A percentile compares a stretch with the other conserved stretches of the same genome.
Conservation (phyloP, 2,113 vertebrate species). For the Brienomyrus longianalis region DNA sequence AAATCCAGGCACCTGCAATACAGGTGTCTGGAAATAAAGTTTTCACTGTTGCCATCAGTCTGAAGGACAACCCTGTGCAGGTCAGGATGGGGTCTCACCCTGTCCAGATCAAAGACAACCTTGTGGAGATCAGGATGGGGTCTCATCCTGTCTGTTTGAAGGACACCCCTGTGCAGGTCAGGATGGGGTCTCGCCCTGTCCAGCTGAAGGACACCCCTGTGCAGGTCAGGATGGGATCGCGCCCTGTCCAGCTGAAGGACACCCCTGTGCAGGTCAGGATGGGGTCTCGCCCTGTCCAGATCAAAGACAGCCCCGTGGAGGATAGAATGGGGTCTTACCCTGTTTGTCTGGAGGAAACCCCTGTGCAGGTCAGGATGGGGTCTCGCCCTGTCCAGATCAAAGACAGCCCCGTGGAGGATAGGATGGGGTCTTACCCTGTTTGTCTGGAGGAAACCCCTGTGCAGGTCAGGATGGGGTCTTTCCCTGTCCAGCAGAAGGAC, state of each 20-base stretch:
- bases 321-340: not conserved
- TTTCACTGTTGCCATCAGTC: not conserved
- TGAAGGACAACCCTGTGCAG: not conserved
- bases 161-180: not conserved
- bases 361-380: not conserved
- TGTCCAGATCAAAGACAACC: conserved; percentile 15
- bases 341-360: too few species aligned
- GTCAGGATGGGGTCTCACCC: not conserved
- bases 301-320: conserved; percentile 12
- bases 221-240: not conserved
- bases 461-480: not conserved
- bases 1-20: not conserved
- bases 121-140: not conserved
- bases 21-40: not conserved
- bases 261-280: not conserved
- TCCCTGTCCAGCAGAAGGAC: not conserved
- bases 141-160: too few species aligned
- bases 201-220: not conserved
- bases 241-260: conserved; percentile 11
- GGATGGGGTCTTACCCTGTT: not conserved
- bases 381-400: too few species aligned
- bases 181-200: too few species aligned
- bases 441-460: conserved; percentile 10
- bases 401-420: not conserved
- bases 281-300: not conserved